phyloP scores from a whole-genome alignment of 2,113 vertebrate genomes.

The Speoplatyrhinus poulsoni region DNA sequence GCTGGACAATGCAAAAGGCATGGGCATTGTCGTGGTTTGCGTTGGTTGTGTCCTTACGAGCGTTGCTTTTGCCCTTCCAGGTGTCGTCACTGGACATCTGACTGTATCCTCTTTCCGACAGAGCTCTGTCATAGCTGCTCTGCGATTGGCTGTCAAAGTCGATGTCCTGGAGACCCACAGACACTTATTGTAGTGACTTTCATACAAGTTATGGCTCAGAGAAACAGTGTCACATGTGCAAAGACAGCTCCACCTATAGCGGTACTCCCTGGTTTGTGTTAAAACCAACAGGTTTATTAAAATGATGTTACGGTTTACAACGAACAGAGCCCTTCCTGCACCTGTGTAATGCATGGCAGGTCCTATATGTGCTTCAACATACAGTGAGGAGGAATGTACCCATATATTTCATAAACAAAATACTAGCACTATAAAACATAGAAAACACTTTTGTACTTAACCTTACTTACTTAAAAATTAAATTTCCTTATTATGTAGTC shows the following conservation, averaged over 20 bases:
- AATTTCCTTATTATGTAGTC: no score
- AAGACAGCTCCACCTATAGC: no score
- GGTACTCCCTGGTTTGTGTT: no score
- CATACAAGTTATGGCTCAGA: conserved; percentile 1
- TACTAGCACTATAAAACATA: background rate
- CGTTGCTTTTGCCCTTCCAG: conserved; percentile 87
- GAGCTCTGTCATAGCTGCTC: conserved; percentile 92
- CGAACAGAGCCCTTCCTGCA: no score
- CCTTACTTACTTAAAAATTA: no score
- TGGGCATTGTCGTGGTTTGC: background rate
- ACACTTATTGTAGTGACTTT: background rate
- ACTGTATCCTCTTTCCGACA: conserved; percentile 93
- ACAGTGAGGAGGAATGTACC: background rate
- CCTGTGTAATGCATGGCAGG: no score
- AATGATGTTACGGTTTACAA: no score
- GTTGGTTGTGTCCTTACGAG: conserved; percentile 61
- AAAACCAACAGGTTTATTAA: no score
- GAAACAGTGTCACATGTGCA: background rate
- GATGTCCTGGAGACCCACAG: conserved; percentile 79
- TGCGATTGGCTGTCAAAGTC: conserved; percentile 92
- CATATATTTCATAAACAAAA: background rate
- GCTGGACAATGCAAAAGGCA: no score
- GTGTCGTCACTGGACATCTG: conserved; percentile 96
- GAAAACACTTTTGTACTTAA: background rate
- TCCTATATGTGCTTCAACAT: no score